Base-by-base conservation (phyloP, 2,888 invertebrate genomes). In the Lochmaea capreae region DNA sequence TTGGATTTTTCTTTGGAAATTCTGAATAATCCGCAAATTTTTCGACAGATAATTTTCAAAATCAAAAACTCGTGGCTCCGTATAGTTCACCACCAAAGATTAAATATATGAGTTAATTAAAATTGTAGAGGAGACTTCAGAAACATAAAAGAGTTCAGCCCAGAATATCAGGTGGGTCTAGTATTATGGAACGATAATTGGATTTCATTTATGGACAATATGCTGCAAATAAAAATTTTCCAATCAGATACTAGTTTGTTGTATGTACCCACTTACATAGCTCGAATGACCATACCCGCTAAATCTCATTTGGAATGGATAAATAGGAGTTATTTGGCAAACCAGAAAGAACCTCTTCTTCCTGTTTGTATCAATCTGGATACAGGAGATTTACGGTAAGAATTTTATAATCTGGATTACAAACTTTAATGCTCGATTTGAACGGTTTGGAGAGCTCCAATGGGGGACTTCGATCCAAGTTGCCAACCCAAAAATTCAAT, bases 121-220 rank as follows among this genome's bases (percentile, higher is more conserved):
- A 10, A 54, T 54, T 54, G 18, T 66, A 84, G 83, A 16, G 83
- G 82, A 1, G 67, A 65, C 6, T 85, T 85, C 69, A 76, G 80
- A 52, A 78, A 76, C 3, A 67, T 85, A 10, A 73, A 79, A 22
- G 72, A 78, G 33, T 83, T 83, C 65, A 78, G 83, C 66, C 67
- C 76, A 4, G 67, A 65, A 3, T 82, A 76, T 8, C 67, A 78
- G 3, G 42, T 57, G 12, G 83, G 78, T 33, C 74, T 73, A 11
- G 79, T 84, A 18, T 73, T 76, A 72, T 84, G 84, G 84, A 65
- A 76, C 0, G 75, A 79, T 18, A 95, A 96, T 87, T 97, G 96
- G 95, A 93, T 95, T 12, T 91, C 95, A 0, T 96, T 95, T 87
- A 91, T 97, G 89, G 97, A 97, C 87, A 94, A 94, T 67, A 93